Evolutionary conservation across 2,797 vertebrate species (phyloP), one percentile per base, ranked within the genome.

Genomic region (Coluber constrictor): DNA sequence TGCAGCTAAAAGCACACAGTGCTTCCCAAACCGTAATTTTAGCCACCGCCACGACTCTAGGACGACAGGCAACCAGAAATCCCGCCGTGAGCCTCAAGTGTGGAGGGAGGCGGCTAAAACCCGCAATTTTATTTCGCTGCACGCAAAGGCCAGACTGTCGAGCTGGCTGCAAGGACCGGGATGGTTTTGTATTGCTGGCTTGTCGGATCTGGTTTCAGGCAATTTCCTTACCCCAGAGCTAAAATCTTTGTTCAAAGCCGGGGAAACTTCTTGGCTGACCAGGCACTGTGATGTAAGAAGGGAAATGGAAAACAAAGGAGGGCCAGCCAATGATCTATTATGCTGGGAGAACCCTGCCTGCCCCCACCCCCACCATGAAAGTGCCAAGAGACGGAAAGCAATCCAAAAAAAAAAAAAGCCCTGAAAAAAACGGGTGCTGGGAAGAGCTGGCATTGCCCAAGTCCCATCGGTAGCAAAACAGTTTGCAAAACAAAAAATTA

Each of bases 291-390:
- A 93, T 29, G 88, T 90, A 91, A 94, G 0, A 0, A 87, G 86
- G 86, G 43, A 94, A 96, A 86, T 11, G 18, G 43, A 54, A 37
- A 94, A 95, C 90, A 93, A 94, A 92, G 88, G 0, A 86, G 0
- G 4, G 70, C 55, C 43, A 15, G 4, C 55, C 61, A 94, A 92
- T 43, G 87, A 0, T 89, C 93, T 87, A 43, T 59, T 90, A 32
- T 94, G 27, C 56, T 86, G 54, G 88, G 43, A 32, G 54, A 92
- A 61, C 6, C 25, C 37, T 70, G 63, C 56, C 27, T n/a, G n/a
- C 4, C 83, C 61, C 66, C 13, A 0, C 1, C 32, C 70, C 74
- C 37, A 5, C 37, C 10, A 47, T 4, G 0, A 25, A 25, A 60
- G 27, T 13, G 8, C 37, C 5, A 20, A 61, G 54, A 59, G 37